Conservation (phyloP, 2,113 vertebrate genomes). For the Crotalus horridus region DNA sequence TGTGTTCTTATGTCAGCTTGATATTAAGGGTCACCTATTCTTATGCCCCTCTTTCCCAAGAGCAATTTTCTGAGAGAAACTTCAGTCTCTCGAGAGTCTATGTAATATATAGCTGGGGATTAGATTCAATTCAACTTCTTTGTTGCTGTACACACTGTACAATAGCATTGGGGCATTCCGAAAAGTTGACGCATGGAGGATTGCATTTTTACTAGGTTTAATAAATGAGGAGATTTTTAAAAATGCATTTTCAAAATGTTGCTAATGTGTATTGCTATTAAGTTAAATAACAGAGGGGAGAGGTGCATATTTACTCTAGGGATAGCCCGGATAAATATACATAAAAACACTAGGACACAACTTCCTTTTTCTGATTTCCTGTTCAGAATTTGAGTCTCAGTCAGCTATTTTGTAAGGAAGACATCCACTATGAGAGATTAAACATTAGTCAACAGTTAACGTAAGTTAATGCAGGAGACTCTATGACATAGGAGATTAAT, state of each 20-base stretch:
- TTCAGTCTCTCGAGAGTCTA: neutral
- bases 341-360: neutral
- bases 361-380: neutral
- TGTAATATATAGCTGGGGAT: neutral
- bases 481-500: neutral
- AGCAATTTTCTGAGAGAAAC: neutral
- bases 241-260: neutral
- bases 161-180: no score
- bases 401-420: neutral
- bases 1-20: neutral
- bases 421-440: neutral
- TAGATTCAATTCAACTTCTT: neutral
- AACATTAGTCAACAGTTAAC: neutral
- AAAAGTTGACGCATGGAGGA: neutral
- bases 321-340: neutral
- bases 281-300: neutral
- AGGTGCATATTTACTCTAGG: neutral
- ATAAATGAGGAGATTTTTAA: neutral
- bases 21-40: neutral
- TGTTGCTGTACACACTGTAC: neutral
- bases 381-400: neutral
- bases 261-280: neutral
- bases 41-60: no score
- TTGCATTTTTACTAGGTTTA: neutral
- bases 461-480: neutral